A percentile compares a stretch with the other conserved stretches of the same genome.
These are phyloP conservation scores for Dromiciops gliroides DNA, from an alignment of 2,113 vertebrate species.

Conservation along the genomic window DNA sequence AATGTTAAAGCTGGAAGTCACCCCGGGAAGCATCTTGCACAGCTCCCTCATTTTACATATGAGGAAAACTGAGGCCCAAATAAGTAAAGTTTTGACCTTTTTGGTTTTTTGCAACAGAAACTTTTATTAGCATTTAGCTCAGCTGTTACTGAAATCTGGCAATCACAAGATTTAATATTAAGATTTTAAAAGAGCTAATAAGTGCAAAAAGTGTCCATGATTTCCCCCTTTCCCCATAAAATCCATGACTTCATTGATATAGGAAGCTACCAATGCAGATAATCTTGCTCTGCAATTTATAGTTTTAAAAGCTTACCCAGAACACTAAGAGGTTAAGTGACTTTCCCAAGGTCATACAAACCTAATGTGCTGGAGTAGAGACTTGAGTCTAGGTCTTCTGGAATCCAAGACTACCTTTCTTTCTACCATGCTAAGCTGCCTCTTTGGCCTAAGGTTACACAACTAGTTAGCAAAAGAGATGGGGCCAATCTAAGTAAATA, in stretches of 20 bases:
- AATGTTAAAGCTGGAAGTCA: background rate
- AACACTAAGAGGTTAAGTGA: background rate
- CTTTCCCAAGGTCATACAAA: background rate
- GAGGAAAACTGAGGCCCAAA: background rate
- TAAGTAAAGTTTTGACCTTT: no score
- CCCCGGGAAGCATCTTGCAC: background rate
- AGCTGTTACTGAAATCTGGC: no score
- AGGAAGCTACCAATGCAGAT: background rate
- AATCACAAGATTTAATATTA: no score
- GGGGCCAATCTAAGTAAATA: conserved; percentile 37
- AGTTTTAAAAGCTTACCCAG: background rate
- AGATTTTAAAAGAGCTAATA: no score
- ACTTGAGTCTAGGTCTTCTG: background rate
- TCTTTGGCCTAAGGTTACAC: background rate
- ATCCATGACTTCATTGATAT: background rate
- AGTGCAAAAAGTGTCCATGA: no score
- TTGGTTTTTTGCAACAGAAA: no score
- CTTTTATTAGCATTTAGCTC: no score
- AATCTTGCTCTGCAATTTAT: background rate
- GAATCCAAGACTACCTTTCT: background rate
- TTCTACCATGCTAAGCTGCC: background rate
- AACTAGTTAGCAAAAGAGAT: background rate
- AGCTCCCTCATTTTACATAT: background rate
- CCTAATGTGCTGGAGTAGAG: background rate
- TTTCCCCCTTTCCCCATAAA: no score